phyloP scores from a whole-genome alignment of 2,888 invertebrate species.

The Branchipolynoe longqiensis region DNA sequence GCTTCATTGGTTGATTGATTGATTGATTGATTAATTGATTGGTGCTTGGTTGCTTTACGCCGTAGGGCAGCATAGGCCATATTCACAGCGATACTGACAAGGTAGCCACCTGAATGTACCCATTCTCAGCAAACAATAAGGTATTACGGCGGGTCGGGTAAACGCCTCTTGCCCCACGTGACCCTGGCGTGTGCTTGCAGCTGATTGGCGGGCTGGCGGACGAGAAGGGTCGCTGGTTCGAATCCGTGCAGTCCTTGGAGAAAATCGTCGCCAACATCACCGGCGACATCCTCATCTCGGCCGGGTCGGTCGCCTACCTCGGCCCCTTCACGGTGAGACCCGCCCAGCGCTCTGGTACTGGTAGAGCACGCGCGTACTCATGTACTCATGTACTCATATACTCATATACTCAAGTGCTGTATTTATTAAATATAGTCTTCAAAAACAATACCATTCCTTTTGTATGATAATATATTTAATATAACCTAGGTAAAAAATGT shows the following conservation, averaged over 20 bases:
- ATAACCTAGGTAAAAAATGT: too few relatives aligned
- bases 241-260: constrained; percentile 79
- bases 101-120: too few relatives aligned
- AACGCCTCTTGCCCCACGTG: too few relatives aligned
- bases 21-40: too few relatives aligned
- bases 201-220: constrained; percentile 81
- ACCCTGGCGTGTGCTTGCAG: constrained; percentile 55
- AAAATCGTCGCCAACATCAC: constrained; percentile 79
- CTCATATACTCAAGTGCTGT: neutral
- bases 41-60: too few relatives aligned
- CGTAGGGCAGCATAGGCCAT: too few relatives aligned
- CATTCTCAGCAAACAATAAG: too few relatives aligned
- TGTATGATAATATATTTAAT: too few relatives aligned
- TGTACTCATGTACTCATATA: neutral
- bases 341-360: constrained; percentile 52
- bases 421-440: neutral
- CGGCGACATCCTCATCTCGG: constrained; percentile 81
- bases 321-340: constrained; percentile 82
- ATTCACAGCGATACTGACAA: too few relatives aligned
- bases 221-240: constrained; percentile 82
- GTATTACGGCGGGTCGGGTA: too few relatives aligned
- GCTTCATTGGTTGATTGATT: too few relatives aligned
- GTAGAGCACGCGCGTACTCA: neutral
- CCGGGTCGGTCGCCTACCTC: constrained; percentile 81
- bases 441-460: neutral